Percentiles rank a stretch among this genome's conserved stretches.
These are phyloP conservation scores for Colinus virginianus DNA, from an alignment of 2,113 vertebrate species.

Conservation along the genomic window DNA sequence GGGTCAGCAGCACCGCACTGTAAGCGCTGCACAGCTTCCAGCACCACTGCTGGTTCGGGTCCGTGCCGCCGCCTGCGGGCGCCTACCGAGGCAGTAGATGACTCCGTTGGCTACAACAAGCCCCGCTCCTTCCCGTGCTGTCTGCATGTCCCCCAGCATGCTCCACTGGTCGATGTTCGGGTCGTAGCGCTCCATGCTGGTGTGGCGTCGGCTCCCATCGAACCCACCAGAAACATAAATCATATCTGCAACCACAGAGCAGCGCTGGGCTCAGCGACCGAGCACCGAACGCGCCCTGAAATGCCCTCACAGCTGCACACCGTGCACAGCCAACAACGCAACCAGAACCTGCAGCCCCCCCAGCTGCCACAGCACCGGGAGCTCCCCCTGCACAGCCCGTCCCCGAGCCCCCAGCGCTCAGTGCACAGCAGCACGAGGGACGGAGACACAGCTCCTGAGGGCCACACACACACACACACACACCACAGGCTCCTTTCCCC, in stretches of 20 bases:
- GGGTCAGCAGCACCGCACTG: not conserved
- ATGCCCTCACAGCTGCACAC: accelerated
- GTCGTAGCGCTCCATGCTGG: constrained; percentile 98
- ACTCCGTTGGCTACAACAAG: constrained; percentile 96
- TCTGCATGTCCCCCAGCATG: constrained; percentile 99
- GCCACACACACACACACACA: not conserved
- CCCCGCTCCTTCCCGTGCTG: constrained; percentile 94
- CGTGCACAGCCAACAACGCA: not conserved
- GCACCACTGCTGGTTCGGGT: not conserved
- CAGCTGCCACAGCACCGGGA: not conserved
- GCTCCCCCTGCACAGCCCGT: not conserved
- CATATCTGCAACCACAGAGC: constrained; percentile 86
- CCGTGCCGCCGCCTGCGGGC: not conserved
- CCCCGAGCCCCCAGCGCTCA: not conserved
- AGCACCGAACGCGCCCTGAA: not conserved
- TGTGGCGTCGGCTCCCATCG: constrained; percentile 95
- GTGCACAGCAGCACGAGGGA: not conserved
- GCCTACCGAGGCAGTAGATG: constrained; percentile 94
- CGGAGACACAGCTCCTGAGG: constrained; percentile 11
- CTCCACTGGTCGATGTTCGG: constrained; percentile 99
- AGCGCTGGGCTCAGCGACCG: not conserved
- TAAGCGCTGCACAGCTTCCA: not conserved
- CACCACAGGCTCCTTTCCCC: not conserved
- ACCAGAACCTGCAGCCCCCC: not conserved
- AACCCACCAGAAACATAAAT: constrained; percentile 98